Evolutionary conservation across 2,113 vertebrate species (phyloP).

Genomic region (Dascyllus trimaculatus): DNA sequence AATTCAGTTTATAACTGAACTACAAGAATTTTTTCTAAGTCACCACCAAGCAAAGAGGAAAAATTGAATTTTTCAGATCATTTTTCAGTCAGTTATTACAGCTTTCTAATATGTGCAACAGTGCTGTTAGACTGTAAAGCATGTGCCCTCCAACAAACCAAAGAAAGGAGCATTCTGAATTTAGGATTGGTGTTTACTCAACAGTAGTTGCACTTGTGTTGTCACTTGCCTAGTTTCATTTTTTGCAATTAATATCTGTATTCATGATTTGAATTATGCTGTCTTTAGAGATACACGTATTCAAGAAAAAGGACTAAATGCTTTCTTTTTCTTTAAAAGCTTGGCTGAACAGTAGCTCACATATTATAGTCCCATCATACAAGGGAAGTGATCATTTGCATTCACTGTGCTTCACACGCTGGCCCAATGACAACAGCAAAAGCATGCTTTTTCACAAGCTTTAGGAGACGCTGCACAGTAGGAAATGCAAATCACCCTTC

Average conservation of each 20-base stretch:
- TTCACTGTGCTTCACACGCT: conserved; percentile 48
- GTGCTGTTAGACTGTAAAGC: neutral
- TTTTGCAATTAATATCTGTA: neutral
- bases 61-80: neutral
- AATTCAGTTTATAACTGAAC: too few relatives aligned
- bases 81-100: neutral
- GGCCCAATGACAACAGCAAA: conserved; percentile 36
- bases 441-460: conserved; percentile 42
- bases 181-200: neutral
- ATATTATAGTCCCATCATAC: conserved; percentile 20
- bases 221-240: neutral
- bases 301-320: neutral
- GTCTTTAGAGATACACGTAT: neutral
- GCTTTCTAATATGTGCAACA: neutral
- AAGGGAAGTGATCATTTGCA: conserved; percentile 49
- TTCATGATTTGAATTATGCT: neutral
- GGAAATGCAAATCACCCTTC: conserved; percentile 72
- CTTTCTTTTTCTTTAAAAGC: conserved; percentile 2
- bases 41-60: neutral
- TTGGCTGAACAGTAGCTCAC: conserved; percentile 14
- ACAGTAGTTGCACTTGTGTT: neutral
- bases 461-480: conserved; percentile 27
- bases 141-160: neutral
- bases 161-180: neutral
- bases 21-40: too few relatives aligned